A percentile compares a stretch with the other conserved stretches of the same genome.
These are phyloP conservation scores for Cryptus armator DNA, from an alignment of 2,888 invertebrate species.

Conservation along the genomic window DNA sequence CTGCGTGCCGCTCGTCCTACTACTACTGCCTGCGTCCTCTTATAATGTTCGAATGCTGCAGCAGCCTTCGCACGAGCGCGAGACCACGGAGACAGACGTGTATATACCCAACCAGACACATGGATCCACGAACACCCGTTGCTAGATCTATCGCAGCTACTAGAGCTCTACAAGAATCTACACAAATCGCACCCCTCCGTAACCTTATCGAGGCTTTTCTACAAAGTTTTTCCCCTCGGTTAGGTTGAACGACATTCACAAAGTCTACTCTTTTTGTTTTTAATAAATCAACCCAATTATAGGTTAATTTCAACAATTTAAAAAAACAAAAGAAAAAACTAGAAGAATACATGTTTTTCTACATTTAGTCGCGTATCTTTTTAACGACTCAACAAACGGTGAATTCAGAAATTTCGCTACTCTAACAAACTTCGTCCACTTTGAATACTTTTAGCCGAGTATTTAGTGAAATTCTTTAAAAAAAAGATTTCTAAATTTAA, in stretches of 20 bases:
- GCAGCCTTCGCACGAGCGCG: slow-evolving; percentile 48
- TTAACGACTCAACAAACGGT: too few species aligned
- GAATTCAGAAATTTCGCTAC: too few species aligned
- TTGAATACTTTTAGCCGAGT: background rate
- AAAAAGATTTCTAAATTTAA: background rate
- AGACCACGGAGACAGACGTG: slow-evolving; percentile 11
- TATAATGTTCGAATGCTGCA: slow-evolving; percentile 48
- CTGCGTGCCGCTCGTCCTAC: slow-evolving; percentile 63
- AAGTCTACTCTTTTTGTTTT: background rate
- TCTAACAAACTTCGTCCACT: too few species aligned
- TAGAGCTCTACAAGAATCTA: background rate
- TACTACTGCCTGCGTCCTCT: slow-evolving; percentile 52
- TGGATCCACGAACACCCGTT: slow-evolving; percentile 23
- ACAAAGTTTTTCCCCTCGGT: background rate
- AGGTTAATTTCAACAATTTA: too few species aligned
- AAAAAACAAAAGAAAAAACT: background rate
- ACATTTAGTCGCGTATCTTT: too few species aligned
- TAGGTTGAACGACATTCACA: background rate
- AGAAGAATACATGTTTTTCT: background rate
- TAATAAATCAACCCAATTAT: too few species aligned
- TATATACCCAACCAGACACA: slow-evolving; percentile 10
- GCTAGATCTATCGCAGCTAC: slow-evolving; percentile 8
- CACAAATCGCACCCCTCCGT: slow-evolving; percentile 9
- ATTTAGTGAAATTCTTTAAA: background rate
- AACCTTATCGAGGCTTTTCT: background rate